Conservation (phyloP, 2,888 invertebrate species). For the Charanyca ferruginea region DNA sequence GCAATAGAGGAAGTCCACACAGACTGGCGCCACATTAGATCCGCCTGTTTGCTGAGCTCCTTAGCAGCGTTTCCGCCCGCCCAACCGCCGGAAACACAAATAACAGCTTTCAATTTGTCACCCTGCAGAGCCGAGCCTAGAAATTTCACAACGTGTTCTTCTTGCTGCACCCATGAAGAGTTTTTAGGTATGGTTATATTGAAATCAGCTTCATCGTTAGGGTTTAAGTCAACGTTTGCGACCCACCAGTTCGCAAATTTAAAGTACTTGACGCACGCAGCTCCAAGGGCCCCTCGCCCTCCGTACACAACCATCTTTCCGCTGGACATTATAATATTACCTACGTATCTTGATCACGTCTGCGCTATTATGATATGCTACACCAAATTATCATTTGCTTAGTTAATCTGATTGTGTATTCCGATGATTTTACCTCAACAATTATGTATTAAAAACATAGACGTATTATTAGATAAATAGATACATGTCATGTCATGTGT, state of each 20-base stretch:
- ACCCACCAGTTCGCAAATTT: slow-evolving; percentile 98
- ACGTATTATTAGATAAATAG: neutral
- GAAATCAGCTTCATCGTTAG: slow-evolving; percentile 96
- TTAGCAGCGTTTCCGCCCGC: slow-evolving; percentile 98
- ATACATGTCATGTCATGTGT: too few relatives aligned
- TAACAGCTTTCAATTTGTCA: slow-evolving; percentile 97
- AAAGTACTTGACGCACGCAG: slow-evolving; percentile 96
- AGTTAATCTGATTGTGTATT: neutral
- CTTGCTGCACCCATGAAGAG: slow-evolving; percentile 95
- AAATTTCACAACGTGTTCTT: slow-evolving; percentile 93
- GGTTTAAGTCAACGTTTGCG: slow-evolving; percentile 95
- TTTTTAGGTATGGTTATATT: slow-evolving; percentile 96
- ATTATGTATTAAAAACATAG: neutral
- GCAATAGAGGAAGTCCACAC: slow-evolving; percentile 98
- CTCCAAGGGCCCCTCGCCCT: slow-evolving; percentile 98
- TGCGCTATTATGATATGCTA: neutral
- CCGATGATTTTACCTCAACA: neutral
- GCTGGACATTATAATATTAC: slow-evolving; percentile 82
- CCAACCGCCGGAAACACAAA: slow-evolving; percentile 99
- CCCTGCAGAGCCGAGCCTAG: slow-evolving; percentile 93
- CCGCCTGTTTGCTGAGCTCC: slow-evolving; percentile 97
- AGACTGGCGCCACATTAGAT: slow-evolving; percentile 99
- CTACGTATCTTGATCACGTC: neutral
- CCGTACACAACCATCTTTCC: slow-evolving; percentile 97
- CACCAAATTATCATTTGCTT: neutral